Percentiles rank a stretch among this genome's conserved stretches.
These are phyloP conservation scores for Hapalemur alaotrensis DNA, from an alignment of 2,797 vertebrate species.

Conservation along the genomic window DNA sequence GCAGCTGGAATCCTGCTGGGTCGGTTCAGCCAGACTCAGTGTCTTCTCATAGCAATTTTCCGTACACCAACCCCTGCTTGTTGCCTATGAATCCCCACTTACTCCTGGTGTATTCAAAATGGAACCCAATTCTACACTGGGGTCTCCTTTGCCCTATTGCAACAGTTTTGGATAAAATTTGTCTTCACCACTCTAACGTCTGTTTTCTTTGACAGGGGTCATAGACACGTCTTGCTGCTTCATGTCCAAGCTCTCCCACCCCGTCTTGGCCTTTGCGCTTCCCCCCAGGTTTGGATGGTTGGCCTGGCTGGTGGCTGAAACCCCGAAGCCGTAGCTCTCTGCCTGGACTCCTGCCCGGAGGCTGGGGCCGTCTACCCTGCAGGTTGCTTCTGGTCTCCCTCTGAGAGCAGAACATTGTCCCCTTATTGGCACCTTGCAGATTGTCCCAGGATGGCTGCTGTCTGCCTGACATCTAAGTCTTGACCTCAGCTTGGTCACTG, in stretches of 20 bases:
- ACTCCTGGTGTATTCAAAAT: not conserved
- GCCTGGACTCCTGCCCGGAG: not conserved
- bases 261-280: not conserved
- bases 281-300: not conserved
- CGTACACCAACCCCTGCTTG: not conserved
- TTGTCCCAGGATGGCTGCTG: not conserved
- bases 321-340: rapidly evolving
- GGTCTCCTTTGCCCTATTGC: not conserved
- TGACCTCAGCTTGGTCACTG: not conserved
- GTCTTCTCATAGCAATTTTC: not conserved
- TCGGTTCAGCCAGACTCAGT: not conserved
- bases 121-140: not conserved
- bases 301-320: rapidly evolving
- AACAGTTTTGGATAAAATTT: not conserved
- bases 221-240: rapidly evolving
- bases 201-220: not conserved
- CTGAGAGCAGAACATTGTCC: not conserved
- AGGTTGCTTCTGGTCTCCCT: not conserved
- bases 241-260: rapidly evolving
- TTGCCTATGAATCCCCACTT: not conserved
- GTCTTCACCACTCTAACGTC: not conserved
- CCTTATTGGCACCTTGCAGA: not conserved
- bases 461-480: no score
- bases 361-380: no score
- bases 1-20: not conserved